phyloP scores from a whole-genome alignment of 1,140 invertebrate genomes.

The Calosoma granatense region DNA sequence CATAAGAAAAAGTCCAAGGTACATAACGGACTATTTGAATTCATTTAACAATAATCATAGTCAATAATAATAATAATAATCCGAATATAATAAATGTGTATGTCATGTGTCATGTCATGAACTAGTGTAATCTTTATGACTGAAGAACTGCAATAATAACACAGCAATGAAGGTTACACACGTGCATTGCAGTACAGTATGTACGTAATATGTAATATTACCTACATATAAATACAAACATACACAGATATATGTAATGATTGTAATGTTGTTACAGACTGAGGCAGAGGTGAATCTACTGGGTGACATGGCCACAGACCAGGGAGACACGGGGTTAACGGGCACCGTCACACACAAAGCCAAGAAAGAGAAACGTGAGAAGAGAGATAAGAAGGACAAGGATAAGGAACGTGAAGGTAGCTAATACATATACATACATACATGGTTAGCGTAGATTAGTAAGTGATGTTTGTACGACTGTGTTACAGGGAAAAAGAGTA shows the following conservation, averaged over 20 bases:
- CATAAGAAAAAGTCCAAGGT: neutral
- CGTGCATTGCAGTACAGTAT: too few species aligned
- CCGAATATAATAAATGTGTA: too few species aligned
- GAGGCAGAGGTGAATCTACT: neutral
- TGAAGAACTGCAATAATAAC: slow-evolving; percentile 3
- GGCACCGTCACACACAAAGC: slow-evolving; percentile 23
- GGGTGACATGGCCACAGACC: neutral
- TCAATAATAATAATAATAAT: slow-evolving; percentile 3
- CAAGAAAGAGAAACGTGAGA: slow-evolving; percentile 29
- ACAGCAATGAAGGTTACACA: neutral
- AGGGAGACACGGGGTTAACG: neutral
- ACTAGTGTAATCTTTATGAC: slow-evolving; percentile 12
- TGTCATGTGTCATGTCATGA: slow-evolving; percentile 13
- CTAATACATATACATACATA: slow-evolving; percentile 12
- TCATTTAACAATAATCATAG: neutral
- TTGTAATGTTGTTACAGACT: neutral
- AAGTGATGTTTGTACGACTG: neutral
- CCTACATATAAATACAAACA: too few species aligned
- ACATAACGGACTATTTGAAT: slow-evolving; percentile 2
- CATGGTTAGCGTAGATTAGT: neutral
- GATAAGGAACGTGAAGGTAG: slow-evolving; percentile 36
- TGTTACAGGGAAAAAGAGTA: slow-evolving; percentile 32
- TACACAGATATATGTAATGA: too few species aligned
- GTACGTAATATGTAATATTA: too few species aligned
- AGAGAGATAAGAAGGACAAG: slow-evolving; percentile 31